Evolutionary conservation across 2,888 invertebrate species (phyloP), one percentile per base, ranked within the genome.

Genomic region (Sphaerolaimus hirsutus): DNA sequence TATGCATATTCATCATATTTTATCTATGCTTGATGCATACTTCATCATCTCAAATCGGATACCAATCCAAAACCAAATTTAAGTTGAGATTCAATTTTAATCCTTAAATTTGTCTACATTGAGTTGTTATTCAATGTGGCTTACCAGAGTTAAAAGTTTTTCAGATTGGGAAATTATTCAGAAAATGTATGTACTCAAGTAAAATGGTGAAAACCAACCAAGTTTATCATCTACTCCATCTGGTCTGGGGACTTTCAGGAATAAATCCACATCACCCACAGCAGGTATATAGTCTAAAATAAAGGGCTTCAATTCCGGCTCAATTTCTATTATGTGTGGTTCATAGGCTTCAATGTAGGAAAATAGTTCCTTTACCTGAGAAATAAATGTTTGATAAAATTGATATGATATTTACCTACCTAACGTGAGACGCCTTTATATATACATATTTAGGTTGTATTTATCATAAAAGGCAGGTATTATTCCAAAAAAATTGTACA

Each of bases 221-320:
- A 37, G 37, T 12, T 37, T 7, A 17, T 41, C 24, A 21, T 24
- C 24, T 7, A 54, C 49, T 2, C 66, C 71, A 55, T 81, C 78
- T 0, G 91, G 91, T 23, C 84, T 74, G 1, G 67, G 65, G 27
- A 72, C 64, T 71, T 93, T 97, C 37, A 99, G 74, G 67, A 97
- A 91, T 2, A 89, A 87, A 67, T 99, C 97, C 54, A 91, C 87
- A 66, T 97, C 93, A 1, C 97, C 97, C 42, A 97, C 89, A 0
- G 89, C 84, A 10, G 97, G 93, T 55, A 93, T 80, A 68, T 78
- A 93, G 60, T 97, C 93, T 1, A 91, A 87, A 46, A 91, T 76
- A 64, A 93, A 93, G 0, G 91, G 87, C 58, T 81, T 78, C 60
- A 93, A 71, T 60, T 81, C 81, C 64, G 80, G 79, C 45, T 83